Evolutionary conservation across 2,888 invertebrate genomes (phyloP), one percentile per base, ranked within the genome.

Genomic region (Atrina japonica): DNA sequence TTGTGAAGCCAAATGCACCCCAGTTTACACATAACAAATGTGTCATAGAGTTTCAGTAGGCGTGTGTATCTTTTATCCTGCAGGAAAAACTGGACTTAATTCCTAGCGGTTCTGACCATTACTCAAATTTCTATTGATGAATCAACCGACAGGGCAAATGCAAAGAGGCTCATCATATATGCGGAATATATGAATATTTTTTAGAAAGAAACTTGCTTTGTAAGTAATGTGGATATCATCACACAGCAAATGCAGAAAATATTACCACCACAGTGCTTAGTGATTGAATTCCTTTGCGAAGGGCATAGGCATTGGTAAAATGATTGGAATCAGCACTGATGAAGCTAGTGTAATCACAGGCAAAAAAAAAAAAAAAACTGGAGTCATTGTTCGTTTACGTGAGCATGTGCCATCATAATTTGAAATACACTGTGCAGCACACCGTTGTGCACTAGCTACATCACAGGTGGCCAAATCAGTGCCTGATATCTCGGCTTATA

Each of bases 291-390:
- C n/a, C n/a, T n/a, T n/a, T n/a, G n/a, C n/a, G n/a, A 75, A 75
- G 30, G 66, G 63, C 6, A 21, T 70, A 9, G 66, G 70, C 30
- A 66, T 77, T n/a, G 30, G 27, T 3, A 59, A 71, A 16, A 30
- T 77, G 30, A 64, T 75, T 25, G 75, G 68, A 0, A 56, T 70
- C 25, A 59, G 75, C 9, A 75, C 75, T 16, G 75, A 73, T 53
- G 70, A 70, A 11, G 72, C 72, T 1, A 72, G 69, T 66, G 72
- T 75, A 2, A 75, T 75, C 72, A 72, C 69, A 1, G 72, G 72
- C 3, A 58, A 53, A 21, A 67, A 55, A 64, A 56, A 43, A n/a
- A n/a, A n/a, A 35, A 35, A 35, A 35, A 59, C 21, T 35, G 71
- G 69, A 60, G 69, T 72, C 18, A 63, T 71, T 7, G 49, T 21